phyloP scores from a whole-genome alignment of 30 jellyfish, hydroid and myxozoan genomes.

The Aurelia aurita region DNA sequence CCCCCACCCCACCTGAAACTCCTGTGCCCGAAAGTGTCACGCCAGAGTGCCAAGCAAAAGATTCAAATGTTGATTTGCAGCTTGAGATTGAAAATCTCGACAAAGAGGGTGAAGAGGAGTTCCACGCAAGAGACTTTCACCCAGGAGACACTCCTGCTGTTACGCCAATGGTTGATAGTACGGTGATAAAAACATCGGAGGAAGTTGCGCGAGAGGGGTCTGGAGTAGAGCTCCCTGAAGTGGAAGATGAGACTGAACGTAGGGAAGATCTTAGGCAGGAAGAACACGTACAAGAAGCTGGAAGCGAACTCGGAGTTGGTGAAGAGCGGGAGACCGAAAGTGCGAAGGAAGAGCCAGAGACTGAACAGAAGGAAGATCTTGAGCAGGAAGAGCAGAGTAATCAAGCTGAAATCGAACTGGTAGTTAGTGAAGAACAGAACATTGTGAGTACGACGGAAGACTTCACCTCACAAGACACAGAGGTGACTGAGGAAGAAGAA shows the following conservation, averaged over 20 bases:
- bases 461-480: background rate
- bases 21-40: conserved; percentile 59
- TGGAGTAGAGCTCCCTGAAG: background rate
- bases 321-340: background rate
- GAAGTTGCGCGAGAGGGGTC: background rate
- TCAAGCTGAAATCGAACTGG: background rate
- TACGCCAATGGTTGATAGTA: conserved; percentile 9
- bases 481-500: background rate
- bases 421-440: background rate
- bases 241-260: background rate
- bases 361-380: background rate
- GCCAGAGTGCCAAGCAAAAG: conserved; percentile 7
- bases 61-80: background rate
- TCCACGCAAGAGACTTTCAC: background rate
- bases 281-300: too few species aligned
- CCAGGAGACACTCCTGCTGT: conserved; percentile 28
- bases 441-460: background rate
- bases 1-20: conserved; percentile 79
- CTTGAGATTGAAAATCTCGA: background rate
- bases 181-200: background rate
- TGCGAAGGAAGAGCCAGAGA: background rate
- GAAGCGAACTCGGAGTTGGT: too few species aligned
- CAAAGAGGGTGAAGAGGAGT: too few species aligned
- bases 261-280: too few species aligned
- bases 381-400: background rate